Conservation (phyloP, 2,797 vertebrate species). For the Benthosema pterotum region DNA sequence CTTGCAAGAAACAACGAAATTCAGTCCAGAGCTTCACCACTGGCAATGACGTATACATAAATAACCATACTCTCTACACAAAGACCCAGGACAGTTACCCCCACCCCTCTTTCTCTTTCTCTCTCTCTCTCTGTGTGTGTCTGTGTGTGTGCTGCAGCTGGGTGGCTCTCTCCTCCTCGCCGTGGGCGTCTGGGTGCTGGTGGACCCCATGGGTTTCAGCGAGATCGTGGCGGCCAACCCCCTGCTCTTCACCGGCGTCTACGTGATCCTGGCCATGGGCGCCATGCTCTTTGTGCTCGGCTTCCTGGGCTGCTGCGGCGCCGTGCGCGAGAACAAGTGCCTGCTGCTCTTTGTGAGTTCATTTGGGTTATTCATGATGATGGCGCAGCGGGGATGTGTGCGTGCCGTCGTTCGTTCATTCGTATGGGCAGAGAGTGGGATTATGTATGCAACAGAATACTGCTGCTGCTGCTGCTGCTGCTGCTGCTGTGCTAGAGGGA, state of each 20-base stretch:
- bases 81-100: no score
- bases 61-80: no score
- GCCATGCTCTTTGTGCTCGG: constrained; percentile 91
- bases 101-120: neutral
- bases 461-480: no score
- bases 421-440: no score
- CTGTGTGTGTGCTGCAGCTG: constrained; percentile 72
- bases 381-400: neutral
- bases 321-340: constrained; percentile 91
- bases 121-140: neutral
- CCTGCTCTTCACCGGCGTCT: constrained; percentile 88
- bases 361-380: neutral
- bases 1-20: no score
- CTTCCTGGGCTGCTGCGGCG: constrained; percentile 93
- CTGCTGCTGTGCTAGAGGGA: no score
- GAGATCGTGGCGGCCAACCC: constrained; percentile 91
- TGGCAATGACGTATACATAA: no score
- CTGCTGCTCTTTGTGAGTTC: constrained; percentile 92
- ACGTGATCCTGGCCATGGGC: constrained; percentile 90
- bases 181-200: constrained; percentile 88
- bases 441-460: no score
- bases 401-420: no score
- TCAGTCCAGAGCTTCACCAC: no score
- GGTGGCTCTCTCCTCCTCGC: constrained; percentile 89
- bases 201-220: constrained; percentile 91